These are phyloP conservation scores for Ylistrum balloti DNA, from an alignment of 1,140 invertebrate species.

Conservation along the genomic window DNA sequence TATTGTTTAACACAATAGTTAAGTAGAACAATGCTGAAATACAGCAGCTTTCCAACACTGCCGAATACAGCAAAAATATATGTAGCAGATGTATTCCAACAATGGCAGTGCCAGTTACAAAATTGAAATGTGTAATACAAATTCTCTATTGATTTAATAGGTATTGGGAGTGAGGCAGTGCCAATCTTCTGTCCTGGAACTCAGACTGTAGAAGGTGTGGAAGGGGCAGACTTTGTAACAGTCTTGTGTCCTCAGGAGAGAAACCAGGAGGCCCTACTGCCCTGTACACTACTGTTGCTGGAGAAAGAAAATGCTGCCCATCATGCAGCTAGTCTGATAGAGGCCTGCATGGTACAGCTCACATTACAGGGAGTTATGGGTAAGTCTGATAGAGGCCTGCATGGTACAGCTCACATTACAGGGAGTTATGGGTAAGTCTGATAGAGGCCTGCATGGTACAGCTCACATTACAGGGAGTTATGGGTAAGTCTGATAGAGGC, in stretches of 20 bases:
- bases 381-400: slow-evolving; percentile 61
- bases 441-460: too few species aligned
- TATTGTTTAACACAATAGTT: too few species aligned
- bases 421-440: neutral
- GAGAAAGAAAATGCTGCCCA: slow-evolving; percentile 80
- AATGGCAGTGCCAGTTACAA: too few species aligned
- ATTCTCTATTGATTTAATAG: slow-evolving; percentile 62
- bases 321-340: slow-evolving; percentile 75
- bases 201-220: slow-evolving; percentile 48
- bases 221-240: slow-evolving; percentile 56
- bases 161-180: slow-evolving; percentile 61
- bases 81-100: too few species aligned
- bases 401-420: too few species aligned
- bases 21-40: too few species aligned
- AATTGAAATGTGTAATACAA: too few species aligned
- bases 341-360: slow-evolving; percentile 79
- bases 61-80: too few species aligned
- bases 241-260: slow-evolving; percentile 59
- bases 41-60: too few species aligned
- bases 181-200: slow-evolving; percentile 70
- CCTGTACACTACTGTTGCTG: slow-evolving; percentile 74
- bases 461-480: neutral
- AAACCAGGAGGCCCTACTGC: slow-evolving; percentile 65
- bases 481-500: too few species aligned
- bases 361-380: slow-evolving; percentile 70